These are phyloP conservation scores for Globicephala melas DNA, from an alignment of 2,113 vertebrate genomes.

Conservation along the genomic window DNA sequence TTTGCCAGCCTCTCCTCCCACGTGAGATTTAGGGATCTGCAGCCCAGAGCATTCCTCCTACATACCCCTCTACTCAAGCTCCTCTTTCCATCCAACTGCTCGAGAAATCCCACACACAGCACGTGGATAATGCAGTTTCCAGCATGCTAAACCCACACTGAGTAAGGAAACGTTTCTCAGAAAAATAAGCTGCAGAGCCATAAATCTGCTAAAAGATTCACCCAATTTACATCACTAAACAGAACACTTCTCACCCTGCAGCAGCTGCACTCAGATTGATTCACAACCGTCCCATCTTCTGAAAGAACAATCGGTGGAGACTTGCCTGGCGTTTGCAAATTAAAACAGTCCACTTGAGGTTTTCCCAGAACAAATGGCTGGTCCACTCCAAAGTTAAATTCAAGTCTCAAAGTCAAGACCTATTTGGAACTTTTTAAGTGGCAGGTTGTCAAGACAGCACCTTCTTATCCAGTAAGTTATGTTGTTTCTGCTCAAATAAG, in stretches of 20 bases:
- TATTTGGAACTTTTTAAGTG: not conserved
- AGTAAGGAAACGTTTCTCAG: not conserved
- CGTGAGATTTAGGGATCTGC: accelerated
- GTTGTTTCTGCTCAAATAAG: not conserved
- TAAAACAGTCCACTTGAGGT: not conserved
- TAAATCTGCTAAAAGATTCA: constrained; percentile 44
- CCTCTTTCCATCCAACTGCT: not conserved
- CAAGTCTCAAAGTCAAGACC: not conserved
- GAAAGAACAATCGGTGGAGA: not conserved
- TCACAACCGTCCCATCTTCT: not conserved
- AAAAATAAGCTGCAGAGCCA: constrained; percentile 39
- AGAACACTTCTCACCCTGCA: not conserved
- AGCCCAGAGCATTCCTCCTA: not conserved
- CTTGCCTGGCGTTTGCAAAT: not conserved
- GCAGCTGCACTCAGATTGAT: not conserved
- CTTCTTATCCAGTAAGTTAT: not conserved
- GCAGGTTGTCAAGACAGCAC: not conserved
- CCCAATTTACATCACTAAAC: constrained; percentile 41
- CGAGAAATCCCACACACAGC: not conserved
- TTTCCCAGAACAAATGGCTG: not conserved
- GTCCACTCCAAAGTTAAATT: not conserved
- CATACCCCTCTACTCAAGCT: no score
- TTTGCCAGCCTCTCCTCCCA: not conserved
- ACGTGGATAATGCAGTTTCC: not conserved
- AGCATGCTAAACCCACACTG: not conserved